Evolutionary conservation across 2,113 vertebrate genomes (phyloP).

Genomic region (Podocnemis expansa): DNA sequence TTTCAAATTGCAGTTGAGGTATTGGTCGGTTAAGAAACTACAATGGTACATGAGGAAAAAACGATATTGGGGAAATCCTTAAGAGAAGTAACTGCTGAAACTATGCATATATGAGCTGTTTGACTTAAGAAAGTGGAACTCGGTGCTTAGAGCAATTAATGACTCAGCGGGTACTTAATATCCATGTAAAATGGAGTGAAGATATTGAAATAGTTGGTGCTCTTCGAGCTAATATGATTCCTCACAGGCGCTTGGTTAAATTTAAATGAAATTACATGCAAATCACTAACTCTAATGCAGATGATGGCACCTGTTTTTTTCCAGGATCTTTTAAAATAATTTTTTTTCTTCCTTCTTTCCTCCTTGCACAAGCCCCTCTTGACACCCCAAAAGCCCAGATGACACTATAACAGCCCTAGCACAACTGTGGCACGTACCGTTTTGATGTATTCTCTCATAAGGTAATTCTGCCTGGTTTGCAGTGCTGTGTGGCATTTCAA

Average conservation of each 20-base stretch:
- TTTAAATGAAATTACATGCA: background rate
- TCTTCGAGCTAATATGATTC: background rate
- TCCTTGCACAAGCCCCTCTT: constrained; percentile 55
- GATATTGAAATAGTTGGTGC: background rate
- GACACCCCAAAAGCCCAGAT: constrained; percentile 54
- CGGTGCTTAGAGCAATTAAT: background rate
- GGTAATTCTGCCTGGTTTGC: constrained; percentile 82
- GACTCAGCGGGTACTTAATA: background rate
- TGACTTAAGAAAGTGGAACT: background rate
- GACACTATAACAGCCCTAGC: constrained; percentile 53
- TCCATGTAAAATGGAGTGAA: background rate
- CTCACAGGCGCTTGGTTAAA: background rate
- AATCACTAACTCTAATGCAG: background rate
- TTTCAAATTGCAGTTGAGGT: background rate
- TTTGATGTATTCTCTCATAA: constrained; percentile 67
- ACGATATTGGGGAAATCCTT: background rate
- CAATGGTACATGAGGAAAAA: background rate
- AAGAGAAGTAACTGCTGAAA: background rate
- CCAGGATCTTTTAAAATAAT: constrained; percentile 23
- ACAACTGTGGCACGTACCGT: constrained; percentile 50
- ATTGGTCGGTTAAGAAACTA: background rate
- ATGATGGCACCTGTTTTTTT: constrained; percentile 2
- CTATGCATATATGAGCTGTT: accelerated
- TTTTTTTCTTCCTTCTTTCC: constrained; percentile 63
- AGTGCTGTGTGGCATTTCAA: constrained; percentile 68